Base-by-base conservation (phyloP, 1,140 invertebrate genomes). In the Aricia agestis region DNA sequence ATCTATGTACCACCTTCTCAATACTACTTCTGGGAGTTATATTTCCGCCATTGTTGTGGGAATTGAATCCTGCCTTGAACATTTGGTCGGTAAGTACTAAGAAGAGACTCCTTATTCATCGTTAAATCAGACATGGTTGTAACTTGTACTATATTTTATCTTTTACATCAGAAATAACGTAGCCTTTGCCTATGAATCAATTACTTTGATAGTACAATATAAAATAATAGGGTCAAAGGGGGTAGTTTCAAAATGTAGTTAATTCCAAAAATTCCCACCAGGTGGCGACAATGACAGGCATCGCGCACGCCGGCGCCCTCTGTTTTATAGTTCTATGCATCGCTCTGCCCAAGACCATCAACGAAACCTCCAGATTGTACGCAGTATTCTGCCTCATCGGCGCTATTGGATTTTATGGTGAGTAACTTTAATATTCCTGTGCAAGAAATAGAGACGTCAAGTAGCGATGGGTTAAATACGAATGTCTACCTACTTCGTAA, bases 361-460 rank as follows among this genome's bases (percentile, higher is more conserved):
- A 87, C 67, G 84, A 87, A 63, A 88, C 87, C 69, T 72, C 83
- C 2, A 73, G 81, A 11, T 69, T 92, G 6, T 89, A 84, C 66
- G 80, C 85, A 1, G 59, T 80, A 0, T 87, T 91, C 74, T 91
- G 89, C 71, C 65, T 85, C 0, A 75, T 81, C n/a, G 89, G 90
- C 9, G 85, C 87, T 58, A 36, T 85, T 13, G 87, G 89, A 17
- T 92, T 91, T 74, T 89, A 90, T 71, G 86, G 92, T 92, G 76
- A 86, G 81, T 74, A 17, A 18, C n/a, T n/a, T n/a, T 25, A 25
- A 25, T 25, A 25, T 2, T 25, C 25, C 1, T 0, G 0, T 25
- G 25, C 25, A 3, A 25, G 25, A 2, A 25, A 2, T 2, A 25
- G 25, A 25, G 25, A 25, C 25, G n/a, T n/a, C n/a, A 25, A 25